phyloP scores from a whole-genome alignment of 2,113 vertebrate genomes.

The Tursiops truncatus region DNA sequence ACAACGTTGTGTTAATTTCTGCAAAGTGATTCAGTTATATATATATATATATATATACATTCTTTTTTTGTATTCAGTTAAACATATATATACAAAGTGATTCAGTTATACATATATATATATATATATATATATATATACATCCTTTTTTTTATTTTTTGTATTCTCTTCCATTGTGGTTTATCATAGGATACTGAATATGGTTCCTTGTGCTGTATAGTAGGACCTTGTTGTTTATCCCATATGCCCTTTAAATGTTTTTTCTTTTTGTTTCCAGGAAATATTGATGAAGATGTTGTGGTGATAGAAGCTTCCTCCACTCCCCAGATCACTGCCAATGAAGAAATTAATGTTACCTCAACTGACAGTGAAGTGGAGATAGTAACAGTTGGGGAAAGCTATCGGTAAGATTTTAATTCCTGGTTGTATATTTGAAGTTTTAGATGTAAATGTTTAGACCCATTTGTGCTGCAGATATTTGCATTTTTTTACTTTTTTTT shows the following conservation, averaged over 20 bases:
- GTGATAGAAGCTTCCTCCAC: conserved; percentile 98
- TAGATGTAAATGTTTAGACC: conserved; percentile 15
- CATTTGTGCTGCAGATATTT: background rate
- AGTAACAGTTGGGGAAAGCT: conserved; percentile 96
- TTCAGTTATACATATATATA: background rate
- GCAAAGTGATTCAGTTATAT: background rate
- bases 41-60: too few relatives aligned
- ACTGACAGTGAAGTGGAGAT: conserved; percentile 99
- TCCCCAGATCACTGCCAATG: conserved; percentile 93
- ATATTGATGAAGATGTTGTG: conserved; percentile 97
- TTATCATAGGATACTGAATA: background rate
- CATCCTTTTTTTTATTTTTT: background rate
- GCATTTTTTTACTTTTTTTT: background rate
- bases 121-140: background rate
- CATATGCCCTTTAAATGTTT: background rate
- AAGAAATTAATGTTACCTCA: conserved; percentile 99
- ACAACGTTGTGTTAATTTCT: background rate
- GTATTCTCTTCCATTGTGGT: background rate
- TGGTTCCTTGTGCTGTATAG: background rate
- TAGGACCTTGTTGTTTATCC: background rate
- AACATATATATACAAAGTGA: background rate
- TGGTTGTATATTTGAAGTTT: background rate
- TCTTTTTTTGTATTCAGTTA: too few relatives aligned
- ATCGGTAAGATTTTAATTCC: conserved; percentile 87
- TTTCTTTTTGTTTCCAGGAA: conserved; percentile 84